A percentile compares a stretch with the other conserved stretches of the same genome.
These are phyloP conservation scores for Pteronura brasiliensis DNA, from an alignment of 2,113 vertebrate species.

Conservation along the genomic window DNA sequence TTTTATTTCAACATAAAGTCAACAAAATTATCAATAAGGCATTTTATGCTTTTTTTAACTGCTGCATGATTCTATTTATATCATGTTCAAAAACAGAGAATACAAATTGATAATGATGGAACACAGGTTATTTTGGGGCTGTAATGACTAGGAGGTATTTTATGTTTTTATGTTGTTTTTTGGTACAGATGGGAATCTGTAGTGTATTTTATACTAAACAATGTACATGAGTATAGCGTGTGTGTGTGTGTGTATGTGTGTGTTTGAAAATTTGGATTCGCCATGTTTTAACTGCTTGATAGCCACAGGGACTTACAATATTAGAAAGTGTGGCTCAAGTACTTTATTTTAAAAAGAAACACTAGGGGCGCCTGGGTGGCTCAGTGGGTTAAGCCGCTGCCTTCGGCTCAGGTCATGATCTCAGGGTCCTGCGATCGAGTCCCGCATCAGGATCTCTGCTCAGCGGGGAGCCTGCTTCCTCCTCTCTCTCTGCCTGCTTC, in stretches of 20 bases:
- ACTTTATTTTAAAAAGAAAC: not conserved
- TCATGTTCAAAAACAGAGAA: not conserved
- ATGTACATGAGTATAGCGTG: not conserved
- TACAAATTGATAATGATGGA: not conserved
- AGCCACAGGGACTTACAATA: rapidly evolving
- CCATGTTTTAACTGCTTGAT: not conserved
- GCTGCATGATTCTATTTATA: not conserved
- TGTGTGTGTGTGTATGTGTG: rapidly evolving
- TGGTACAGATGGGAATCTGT: not conserved
- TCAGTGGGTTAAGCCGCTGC: too few relatives aligned
- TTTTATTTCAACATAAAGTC: not conserved
- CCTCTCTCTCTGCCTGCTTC: too few relatives aligned
- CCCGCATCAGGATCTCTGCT: too few relatives aligned
- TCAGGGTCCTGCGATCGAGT: too few relatives aligned
- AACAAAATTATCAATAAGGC: not conserved
- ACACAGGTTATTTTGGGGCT: not conserved
- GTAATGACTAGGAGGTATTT: not conserved
- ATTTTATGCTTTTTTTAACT: not conserved
- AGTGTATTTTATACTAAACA: not conserved
- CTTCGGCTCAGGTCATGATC: too few relatives aligned
- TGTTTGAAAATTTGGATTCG: not conserved
- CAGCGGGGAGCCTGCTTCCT: too few relatives aligned
- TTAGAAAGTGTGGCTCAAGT: not conserved
- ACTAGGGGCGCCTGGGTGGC: too few relatives aligned
- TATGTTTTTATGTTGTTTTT: not conserved